Evolutionary conservation across 2,797 vertebrate species (phyloP), one percentile per base, ranked within the genome.

Genomic region (Sebastes trivittatus): DNA sequence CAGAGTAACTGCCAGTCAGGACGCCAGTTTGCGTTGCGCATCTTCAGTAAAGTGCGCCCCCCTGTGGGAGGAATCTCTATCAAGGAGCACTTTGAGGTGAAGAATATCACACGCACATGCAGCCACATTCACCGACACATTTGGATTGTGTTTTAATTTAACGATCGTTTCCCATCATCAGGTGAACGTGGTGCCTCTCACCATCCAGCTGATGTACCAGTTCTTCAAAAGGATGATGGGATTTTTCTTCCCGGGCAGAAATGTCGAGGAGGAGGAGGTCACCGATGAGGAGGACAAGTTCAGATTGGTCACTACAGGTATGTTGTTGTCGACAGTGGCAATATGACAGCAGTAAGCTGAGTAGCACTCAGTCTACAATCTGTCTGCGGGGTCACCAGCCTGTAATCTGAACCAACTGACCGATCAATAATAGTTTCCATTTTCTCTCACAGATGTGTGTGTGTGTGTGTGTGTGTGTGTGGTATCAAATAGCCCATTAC

Each of bases 171-270:
- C 20, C 54, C 13, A 4, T 78, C 76, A 0, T 0, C 89, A 99
- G 98, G 98, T 99, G 87, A 99, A 99, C 1, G 98, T 99, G 87
- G 98, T 99, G 46, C 98, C 98, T 27, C 97, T 99, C 82, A 99
- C 98, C 90, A 99, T 99, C 93, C 98, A 99, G 95, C 96, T 99
- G 63, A 99, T 99, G 90, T 98, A 99, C 93, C 98, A 99, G 96
- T 99, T 99, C 95, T 99, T 99, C 94, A 98, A 99, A 90, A 97
- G 98, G 83, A 99, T 99, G 98, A 99, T 99, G 98, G 98, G 98
- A 23, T 99, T 99, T 93, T 99, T 99, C 93, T 99, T 99, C 90
- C 98, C 98, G 0, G 98, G 98, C 13, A 95, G 98, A 91, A 99
- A 96, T 11, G 95, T 99, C 27, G 98, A 99, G 85, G 98, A 99